Evolutionary conservation across 2,797 vertebrate genomes (phyloP), one percentile per base, ranked within the genome.

Genomic region (Xenops minutus): DNA sequence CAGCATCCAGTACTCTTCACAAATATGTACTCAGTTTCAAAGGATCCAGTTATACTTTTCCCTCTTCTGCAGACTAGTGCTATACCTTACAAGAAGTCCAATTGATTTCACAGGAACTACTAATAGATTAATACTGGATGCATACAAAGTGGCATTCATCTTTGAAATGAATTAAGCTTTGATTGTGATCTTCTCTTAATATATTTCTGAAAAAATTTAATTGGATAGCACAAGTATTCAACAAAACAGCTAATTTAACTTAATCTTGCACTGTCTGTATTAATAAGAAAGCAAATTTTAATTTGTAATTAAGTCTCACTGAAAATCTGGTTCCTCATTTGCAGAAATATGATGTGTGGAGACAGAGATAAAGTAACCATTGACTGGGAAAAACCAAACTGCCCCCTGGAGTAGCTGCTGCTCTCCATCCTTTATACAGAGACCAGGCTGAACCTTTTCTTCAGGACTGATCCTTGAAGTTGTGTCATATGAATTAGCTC

Each of bases 191-290:
- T 80, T 76, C 36, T 81, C 68, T 39, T 83, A 77, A 68, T 88
- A 20, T 29, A 78, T 89, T 94, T 85, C 59, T 62, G n/a, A 69
- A 80, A 85, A 74, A 81, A 68, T 10, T 9, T 39, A 75, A 52
- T 88, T 94, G 76, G 19, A 43, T 79, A 73, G 56, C 27, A 1
- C 48, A 75, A 78, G 29, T 48, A 54, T 89, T 95, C 62, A 89
- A 91, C 81, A 88, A 91, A 95, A 63, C 69, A 88, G 49, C 73
- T 85, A 62, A 92, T 92, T 91, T 86, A 88, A 92, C 72, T 80
- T 95, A 80, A 73, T 94, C 67, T 84, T 82, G n/a, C 23, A 10
- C 68, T 91, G 61, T 63, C 71, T 71, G 34, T 85, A 43, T 77
- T 89, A 82, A 80, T 77, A 74, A 39, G 76, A 85, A 83, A 82